phyloP scores from a whole-genome alignment of 1,140 invertebrate species.

The Drosophila mojavensis region DNA sequence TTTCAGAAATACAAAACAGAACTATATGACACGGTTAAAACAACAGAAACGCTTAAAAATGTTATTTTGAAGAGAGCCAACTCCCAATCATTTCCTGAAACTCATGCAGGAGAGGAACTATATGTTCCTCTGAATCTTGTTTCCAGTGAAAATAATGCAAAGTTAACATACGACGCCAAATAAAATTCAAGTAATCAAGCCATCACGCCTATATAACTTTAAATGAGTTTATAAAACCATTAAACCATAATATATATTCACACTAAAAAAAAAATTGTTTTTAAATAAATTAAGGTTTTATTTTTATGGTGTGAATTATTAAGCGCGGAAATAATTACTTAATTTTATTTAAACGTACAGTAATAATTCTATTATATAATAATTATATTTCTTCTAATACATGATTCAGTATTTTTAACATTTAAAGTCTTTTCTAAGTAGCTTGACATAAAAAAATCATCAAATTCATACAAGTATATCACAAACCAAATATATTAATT shows the following conservation, averaged over 20 bases:
- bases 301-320: constrained; percentile 52
- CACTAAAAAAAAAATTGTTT: constrained; percentile 44
- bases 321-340: constrained; percentile 76
- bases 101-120: constrained; percentile 65
- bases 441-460: constrained; percentile 39
- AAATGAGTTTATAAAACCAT: constrained; percentile 65
- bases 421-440: constrained; percentile 54
- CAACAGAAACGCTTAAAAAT: constrained; percentile 65
- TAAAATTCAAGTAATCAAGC: constrained; percentile 60
- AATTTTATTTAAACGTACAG: constrained; percentile 66
- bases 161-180: constrained; percentile 82
- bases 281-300: constrained; percentile 46
- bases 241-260: constrained; percentile 39
- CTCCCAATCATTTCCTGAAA: constrained; percentile 60
- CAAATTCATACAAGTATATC: constrained; percentile 15
- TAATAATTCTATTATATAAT: constrained; percentile 53
- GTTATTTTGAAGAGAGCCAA: constrained; percentile 65
- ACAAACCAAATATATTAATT: constrained; percentile 35
- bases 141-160: constrained; percentile 81
- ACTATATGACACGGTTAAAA: constrained; percentile 48
- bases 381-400: constrained; percentile 74
- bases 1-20: constrained; percentile 70
- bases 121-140: constrained; percentile 78
- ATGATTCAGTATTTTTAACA: constrained; percentile 77
- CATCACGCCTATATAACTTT: constrained; percentile 12